Percentiles rank a stretch among this genome's conserved stretches.
Evolutionary conservation across 2,797 vertebrate species (phyloP).

Genomic region (Sebastes cheni): DNA sequence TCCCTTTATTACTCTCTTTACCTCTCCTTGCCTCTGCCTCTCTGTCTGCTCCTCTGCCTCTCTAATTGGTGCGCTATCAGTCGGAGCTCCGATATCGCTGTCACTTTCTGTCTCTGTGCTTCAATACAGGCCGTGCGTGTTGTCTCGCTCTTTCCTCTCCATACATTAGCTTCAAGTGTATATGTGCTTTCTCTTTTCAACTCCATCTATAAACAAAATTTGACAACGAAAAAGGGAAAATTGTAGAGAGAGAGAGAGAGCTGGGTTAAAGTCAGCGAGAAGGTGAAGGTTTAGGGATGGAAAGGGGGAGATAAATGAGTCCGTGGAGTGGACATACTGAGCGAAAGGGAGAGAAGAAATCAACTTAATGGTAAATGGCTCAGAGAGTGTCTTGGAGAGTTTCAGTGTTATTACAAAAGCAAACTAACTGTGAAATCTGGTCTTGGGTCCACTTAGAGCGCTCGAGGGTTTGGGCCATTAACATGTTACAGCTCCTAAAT

Average conservation of each 20-base stretch:
- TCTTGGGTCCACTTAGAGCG: slow-evolving; percentile 33
- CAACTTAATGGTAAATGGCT: slow-evolving; percentile 20
- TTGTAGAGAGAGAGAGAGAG: neutral
- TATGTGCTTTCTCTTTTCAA: neutral
- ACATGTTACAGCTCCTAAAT: slow-evolving; percentile 21
- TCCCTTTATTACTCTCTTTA: slow-evolving; percentile 47
- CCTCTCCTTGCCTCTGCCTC: slow-evolving; percentile 29
- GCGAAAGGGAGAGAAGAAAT: slow-evolving; percentile 10
- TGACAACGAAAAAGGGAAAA: neutral
- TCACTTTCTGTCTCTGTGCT: slow-evolving; percentile 45
- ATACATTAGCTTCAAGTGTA: slow-evolving; percentile 17
- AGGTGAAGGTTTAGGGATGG: slow-evolving; percentile 9
- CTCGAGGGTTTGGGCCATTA: slow-evolving; percentile 35
- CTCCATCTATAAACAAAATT: slow-evolving; percentile 5
- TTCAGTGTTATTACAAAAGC: slow-evolving; percentile 33
- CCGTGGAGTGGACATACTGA: neutral
- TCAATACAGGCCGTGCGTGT: neutral
- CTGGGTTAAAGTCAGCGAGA: neutral
- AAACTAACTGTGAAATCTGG: slow-evolving; percentile 50
- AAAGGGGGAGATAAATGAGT: neutral
- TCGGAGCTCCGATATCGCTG: slow-evolving; percentile 40
- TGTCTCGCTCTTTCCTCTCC: slow-evolving; percentile 13
- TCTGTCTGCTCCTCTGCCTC: slow-evolving; percentile 47
- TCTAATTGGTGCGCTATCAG: slow-evolving; percentile 64
- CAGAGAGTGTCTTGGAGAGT: slow-evolving; percentile 11